Base-by-base conservation (phyloP, 2,113 vertebrate species). In the Hucho hucho region DNA sequence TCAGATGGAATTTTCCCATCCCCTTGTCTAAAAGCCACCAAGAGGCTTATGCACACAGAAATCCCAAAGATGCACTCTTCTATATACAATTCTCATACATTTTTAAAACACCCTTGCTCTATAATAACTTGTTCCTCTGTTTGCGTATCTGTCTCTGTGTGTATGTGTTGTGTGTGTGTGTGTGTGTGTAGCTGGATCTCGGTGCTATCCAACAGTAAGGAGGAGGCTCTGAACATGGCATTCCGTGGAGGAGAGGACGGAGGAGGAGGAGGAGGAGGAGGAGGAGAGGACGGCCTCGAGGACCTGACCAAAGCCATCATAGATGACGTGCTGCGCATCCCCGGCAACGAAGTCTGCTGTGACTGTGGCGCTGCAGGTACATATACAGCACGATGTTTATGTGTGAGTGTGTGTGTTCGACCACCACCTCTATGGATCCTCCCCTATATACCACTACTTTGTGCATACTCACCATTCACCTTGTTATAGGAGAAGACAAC, bases 281-380 rank as follows among this genome's bases (percentile, higher is more conserved):
- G 94, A 1, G 95, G 96, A 22, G 97, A 98, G 80, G 97, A 96
- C 75, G 97, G 97, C 80, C 86, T 99, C 83, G 95, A 98, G 79
- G 98, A 99, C 72, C 94, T 99, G 79, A 97, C 96, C 11, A 99
- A 98, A 92, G 97, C 97, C 91, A 98, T 99, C 83, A 99, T 99
- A 53, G 97, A 98, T 78, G 97, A 99, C 43, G 94, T 99, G 65
- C 95, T 98, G 82, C 94, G 95, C 69, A 95, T 96, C 86, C 95
- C 96, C 0, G 98, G 98, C 47, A 99, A 99, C 28, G 96, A 98
- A 67, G 73, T 95, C 58, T 99, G 98, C 94, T 99, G 98, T 61
- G 97, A 99, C 86, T 99, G 98, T 59, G 96, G 96, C 61, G 98
- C 97, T 6, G 78, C 95, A 94, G 98, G 98, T 98, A 91, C 73